phyloP scores from a whole-genome alignment of 2,113 vertebrate species.

The Suncus etruscus region DNA sequence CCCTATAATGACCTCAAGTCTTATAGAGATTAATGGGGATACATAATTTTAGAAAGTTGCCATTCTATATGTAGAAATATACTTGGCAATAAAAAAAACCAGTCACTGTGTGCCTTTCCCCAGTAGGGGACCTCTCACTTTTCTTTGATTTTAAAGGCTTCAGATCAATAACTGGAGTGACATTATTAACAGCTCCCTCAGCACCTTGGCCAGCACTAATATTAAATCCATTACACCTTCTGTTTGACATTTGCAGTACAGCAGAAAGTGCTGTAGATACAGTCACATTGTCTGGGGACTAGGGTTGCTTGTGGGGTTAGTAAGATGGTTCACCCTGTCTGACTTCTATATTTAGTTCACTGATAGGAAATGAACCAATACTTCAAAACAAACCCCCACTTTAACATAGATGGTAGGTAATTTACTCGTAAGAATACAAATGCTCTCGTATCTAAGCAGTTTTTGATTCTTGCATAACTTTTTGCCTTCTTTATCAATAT shows the following conservation, averaged over 20 bases:
- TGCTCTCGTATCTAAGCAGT: slow-evolving; percentile 43
- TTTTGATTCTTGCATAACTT: slow-evolving; percentile 79
- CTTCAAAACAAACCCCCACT: background rate
- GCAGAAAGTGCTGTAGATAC: slow-evolving; percentile 89
- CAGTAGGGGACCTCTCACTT: slow-evolving; percentile 87
- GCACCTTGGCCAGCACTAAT: slow-evolving; percentile 90
- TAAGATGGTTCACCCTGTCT: slow-evolving; percentile 85
- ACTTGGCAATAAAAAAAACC: slow-evolving; percentile 89
- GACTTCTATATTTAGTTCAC: slow-evolving; percentile 86
- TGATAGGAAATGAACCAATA: slow-evolving; percentile 85
- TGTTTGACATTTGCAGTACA: slow-evolving; percentile 89
- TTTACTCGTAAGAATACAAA: slow-evolving; percentile 70
- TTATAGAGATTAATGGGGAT: slow-evolving; percentile 86
- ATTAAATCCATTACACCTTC: slow-evolving; percentile 90
- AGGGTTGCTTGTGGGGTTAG: slow-evolving; percentile 85
- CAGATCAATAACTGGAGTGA: slow-evolving; percentile 91
- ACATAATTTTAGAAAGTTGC: slow-evolving; percentile 87
- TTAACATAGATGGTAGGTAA: slow-evolving; percentile 80
- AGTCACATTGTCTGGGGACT: slow-evolving; percentile 88
- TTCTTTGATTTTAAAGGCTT: slow-evolving; percentile 90
- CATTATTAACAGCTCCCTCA: slow-evolving; percentile 92
- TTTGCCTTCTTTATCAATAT: slow-evolving; percentile 78
- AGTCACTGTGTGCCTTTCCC: slow-evolving; percentile 88
- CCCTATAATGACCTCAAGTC: slow-evolving; percentile 84
- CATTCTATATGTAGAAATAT: slow-evolving; percentile 88